Base-by-base conservation (phyloP, 1,140 invertebrate genomes). In the Drosophila novamexicana region DNA sequence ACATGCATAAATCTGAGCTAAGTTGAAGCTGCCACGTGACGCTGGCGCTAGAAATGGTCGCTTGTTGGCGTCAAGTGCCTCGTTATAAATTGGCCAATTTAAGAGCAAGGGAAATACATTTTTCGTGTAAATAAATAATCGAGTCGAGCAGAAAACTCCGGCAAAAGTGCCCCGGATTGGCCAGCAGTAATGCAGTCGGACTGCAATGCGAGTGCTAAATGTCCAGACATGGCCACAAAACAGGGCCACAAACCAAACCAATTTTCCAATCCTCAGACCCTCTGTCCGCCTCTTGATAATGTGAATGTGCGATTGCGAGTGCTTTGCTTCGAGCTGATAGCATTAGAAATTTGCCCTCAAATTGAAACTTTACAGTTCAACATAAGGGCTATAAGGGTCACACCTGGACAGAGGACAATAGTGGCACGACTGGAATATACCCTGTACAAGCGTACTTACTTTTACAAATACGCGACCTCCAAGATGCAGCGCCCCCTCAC, bases 31-130 rank as follows among this genome's bases (percentile, higher is more conserved):
- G 80, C 82, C 79, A 86, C 83, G 79, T 88, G 75, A 69, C 63
- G 64, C 36, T 72, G 58, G 3, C 36, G 45, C 34, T 58, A 67
- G 34, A 59, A 54, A 47, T 50, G 52, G 59, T 69, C 75, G 78
- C 45, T 39, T 68, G 73, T 65, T 66, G 83, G 79, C 83, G 77
- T 89, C 74, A 89, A 88, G 83, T 89, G 84, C 64, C 81, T 88
- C 69, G 84, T 89, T 88, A 89, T 88, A 88, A 88, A 88, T 89
- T 88, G 84, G 77, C 88, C 74, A 89, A 84, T 84, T 81, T 73
- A 47, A 77, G 61, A 80, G 79, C 77, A 88, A 77, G 75, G 84
- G 75, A 88, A 88, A 83, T 89, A 81, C 84, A 88, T 80, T 89
- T 89, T 70, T 78, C 80, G 74, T 75, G 76, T 88, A 88, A 88